Evolutionary conservation across 2,888 invertebrate species (phyloP), one percentile per base, ranked within the genome.

Genomic region (Rhagonycha fulva): DNA sequence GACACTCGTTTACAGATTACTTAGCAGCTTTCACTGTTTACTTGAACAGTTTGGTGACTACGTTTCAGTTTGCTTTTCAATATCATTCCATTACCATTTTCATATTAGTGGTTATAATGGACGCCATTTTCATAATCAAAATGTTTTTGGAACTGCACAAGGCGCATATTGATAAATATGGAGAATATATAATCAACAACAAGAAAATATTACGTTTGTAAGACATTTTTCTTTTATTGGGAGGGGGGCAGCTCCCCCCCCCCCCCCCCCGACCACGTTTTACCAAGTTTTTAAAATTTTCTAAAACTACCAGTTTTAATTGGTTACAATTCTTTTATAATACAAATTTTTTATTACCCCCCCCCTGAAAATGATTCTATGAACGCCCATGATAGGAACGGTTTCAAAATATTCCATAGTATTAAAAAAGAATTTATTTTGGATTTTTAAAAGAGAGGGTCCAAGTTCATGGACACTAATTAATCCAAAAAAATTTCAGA

Each of bases 31-130:
- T 87, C 10, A 79, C 89, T 12, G 85, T 89, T 0, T 90, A 90
- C 78, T 62, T 84, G 7, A 89, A 89, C 77, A 89, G 89, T 73
- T 86, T 89, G 85, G 72, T 89, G 11, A 85, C 89, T 19, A 87
- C 88, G 1, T 90, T 90, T 76, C 88, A 90, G 84, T 89, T 90
- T 87, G 87, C 89, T 9, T 90, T 90, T 79, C 85, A 88, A 76
- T 88, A 90, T 61, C 19, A 86, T 87, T 66, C 83, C 82, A 7
- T 85, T 83, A 76, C 88, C 86, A 81, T 87, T 86, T 68, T 83
- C 85, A 75, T 84, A 87, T 14, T 89, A 87, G 81, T 78, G 1
- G 70, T 89, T 28, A 80, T 87, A 4, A 82, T 85, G n/a, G 90
- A 90, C 63, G 70, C 85, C 0, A 82, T 90, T 76, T 90, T 88